Evolutionary conservation across 2,888 invertebrate species (phyloP).

Genomic region (Eurytoma adleriae): DNA sequence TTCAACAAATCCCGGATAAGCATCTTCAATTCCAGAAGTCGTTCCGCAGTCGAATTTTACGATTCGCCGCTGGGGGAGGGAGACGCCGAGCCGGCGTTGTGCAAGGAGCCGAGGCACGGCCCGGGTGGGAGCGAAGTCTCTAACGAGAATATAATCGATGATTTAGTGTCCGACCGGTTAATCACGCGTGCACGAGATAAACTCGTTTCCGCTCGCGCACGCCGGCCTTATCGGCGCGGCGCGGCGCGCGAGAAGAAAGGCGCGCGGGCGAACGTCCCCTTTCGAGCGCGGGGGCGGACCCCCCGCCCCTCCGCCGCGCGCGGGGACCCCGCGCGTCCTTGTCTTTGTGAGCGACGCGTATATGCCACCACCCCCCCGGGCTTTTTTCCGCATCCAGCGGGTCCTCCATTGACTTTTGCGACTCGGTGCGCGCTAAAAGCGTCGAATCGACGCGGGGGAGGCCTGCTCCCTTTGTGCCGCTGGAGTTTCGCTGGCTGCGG

Average conservation of each 20-base stretch:
- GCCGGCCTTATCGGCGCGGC: background rate
- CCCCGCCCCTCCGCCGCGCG: background rate
- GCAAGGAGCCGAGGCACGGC: too few relatives aligned
- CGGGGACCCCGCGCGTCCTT: background rate
- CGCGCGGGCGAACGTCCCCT: too few relatives aligned
- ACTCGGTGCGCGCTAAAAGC: background rate
- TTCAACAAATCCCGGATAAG: slow-evolving; percentile 11
- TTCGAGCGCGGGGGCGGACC: background rate
- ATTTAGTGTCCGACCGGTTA: slow-evolving; percentile 56
- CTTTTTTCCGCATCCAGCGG: background rate
- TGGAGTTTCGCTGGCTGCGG: too few relatives aligned
- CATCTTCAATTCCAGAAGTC: slow-evolving; percentile 33
- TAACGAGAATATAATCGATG: slow-evolving; percentile 59
- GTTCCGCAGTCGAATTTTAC: too few relatives aligned
- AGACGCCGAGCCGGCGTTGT: too few relatives aligned
- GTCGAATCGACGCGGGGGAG: slow-evolving; percentile 4
- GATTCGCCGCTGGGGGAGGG: background rate
- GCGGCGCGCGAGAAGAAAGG: too few relatives aligned
- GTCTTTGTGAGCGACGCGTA: too few relatives aligned
- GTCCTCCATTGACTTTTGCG: slow-evolving; percentile 25
- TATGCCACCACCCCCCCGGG: background rate
- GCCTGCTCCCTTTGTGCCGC: background rate
- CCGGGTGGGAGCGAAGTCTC: background rate
- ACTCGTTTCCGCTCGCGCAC: slow-evolving; percentile 45
- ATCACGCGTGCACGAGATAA: slow-evolving; percentile 59